Conservation (phyloP, 2,113 vertebrate species). For the Galemys pyrenaicus region DNA sequence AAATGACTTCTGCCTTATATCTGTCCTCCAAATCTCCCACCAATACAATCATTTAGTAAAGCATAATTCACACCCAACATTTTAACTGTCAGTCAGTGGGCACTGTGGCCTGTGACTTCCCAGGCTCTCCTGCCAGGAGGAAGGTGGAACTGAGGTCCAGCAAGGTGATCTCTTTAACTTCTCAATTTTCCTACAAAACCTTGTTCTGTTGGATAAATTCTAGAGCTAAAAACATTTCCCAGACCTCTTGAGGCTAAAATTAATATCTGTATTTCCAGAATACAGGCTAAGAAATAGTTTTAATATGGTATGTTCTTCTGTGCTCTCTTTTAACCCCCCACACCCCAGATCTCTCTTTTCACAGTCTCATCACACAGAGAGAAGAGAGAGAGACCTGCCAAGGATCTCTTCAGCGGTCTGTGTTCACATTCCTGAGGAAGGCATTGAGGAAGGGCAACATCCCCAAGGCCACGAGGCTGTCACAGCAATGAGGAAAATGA, state of each 20-base stretch:
- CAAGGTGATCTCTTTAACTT: background rate
- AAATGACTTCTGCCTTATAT: too few species aligned
- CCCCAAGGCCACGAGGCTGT: rapidly evolving
- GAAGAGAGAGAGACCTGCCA: too few species aligned
- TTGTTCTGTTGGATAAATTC: background rate
- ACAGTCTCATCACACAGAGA: background rate
- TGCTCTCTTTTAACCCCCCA: too few species aligned
- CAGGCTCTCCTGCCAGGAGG: background rate
- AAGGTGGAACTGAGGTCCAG: background rate
- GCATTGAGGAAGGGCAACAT: background rate
- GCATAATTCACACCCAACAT: background rate
- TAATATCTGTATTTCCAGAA: background rate
- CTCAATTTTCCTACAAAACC: background rate
- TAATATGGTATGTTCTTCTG: background rate
- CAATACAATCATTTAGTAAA: background rate
- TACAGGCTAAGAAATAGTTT: background rate
- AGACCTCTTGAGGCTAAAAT: background rate
- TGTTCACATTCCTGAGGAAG: background rate
- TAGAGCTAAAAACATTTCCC: background rate
- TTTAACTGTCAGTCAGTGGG: background rate
- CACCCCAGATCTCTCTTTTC: background rate
- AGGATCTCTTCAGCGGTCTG: background rate
- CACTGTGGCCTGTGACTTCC: background rate
- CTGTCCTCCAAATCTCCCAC: background rate
- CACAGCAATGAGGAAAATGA: background rate